A percentile compares a stretch with the other conserved stretches of the same genome.
phyloP scores from a whole-genome alignment of 2,797 vertebrate species.

The Lepilemur ruficaudatus region DNA sequence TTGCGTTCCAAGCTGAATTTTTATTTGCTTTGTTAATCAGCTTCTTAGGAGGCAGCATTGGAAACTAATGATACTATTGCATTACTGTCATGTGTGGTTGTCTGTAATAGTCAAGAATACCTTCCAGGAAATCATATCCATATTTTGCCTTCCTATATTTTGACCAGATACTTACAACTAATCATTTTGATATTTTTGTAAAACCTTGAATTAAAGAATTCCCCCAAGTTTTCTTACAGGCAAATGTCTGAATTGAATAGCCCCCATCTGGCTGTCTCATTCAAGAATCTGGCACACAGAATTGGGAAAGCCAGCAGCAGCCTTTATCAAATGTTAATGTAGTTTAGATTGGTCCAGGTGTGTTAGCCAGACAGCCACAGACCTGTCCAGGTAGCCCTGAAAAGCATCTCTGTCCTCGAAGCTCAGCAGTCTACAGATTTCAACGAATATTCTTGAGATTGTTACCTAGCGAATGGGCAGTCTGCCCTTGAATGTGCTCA shows the following conservation, averaged over 20 bases:
- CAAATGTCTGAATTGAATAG: not conserved
- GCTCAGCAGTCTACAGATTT: not conserved
- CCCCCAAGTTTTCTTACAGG: not conserved
- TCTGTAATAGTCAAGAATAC: not conserved
- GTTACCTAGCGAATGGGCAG: not conserved
- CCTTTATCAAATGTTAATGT: not conserved
- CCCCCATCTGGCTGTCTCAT: not conserved
- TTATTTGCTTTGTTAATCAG: not conserved
- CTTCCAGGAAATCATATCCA: not conserved
- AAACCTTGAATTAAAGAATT: not conserved
- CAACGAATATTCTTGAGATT: not conserved
- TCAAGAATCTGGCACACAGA: not conserved
- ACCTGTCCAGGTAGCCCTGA: not conserved
- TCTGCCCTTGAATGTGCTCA: not conserved
- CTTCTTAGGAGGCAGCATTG: not conserved
- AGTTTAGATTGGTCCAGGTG: not conserved
- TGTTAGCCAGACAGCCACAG: not conserved
- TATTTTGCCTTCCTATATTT: not conserved
- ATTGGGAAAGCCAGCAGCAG: not conserved
- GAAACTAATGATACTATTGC: not conserved
- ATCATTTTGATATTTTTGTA: not conserved
- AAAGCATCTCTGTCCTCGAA: not conserved
- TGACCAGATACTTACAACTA: not conserved
- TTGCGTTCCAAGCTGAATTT: not conserved
- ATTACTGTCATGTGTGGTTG: not conserved